Evolutionary conservation across 2,888 invertebrate species (phyloP), one percentile per base, ranked within the genome.

Genomic region (Chelonus formosanus): DNA sequence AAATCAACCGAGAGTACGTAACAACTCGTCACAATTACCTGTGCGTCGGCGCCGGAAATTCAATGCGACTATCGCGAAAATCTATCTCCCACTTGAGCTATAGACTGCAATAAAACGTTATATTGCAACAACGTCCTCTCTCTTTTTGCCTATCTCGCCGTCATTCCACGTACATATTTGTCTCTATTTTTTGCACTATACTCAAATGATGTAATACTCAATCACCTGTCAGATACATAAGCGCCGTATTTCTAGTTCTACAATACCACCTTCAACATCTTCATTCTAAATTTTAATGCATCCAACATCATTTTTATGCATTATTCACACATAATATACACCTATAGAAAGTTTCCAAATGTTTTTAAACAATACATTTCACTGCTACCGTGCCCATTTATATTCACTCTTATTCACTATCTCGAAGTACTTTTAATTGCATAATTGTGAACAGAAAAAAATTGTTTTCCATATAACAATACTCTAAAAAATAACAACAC

Each of bases 1-100:
- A 47, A 35, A 35, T 10, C 44, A 47, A 47, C 31, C 35, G 32
- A 34, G 10, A 36, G 47, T 47, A 47, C 34, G 47, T 58, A 58
- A 35, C 58, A 44, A 44, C 34, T 47, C 58, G 58, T 58, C 58
- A 58, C 58, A 58, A 58, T 58, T 47, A 58, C 20, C 45, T 48
- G 58, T 58, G 58, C 58, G 58, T 58, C 47, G 48, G 58, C 47
- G 47, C 58, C 58, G 58, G 58, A 58, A 58, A 58, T 58, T 58
- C 35, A 58, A 47, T 58, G 58, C 58, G 58, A 47, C 35, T 58
- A 58, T 58, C 58, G 58, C 48, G 47, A 58, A 58, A 58, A 58
- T 58, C 58, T 58, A 48, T 57, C 7, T 57, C 47, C 47, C 58
- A 47, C 58, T 34, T 52, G 52, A 52, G 47, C 45, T 47, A 58